phyloP scores from a whole-genome alignment of 2,888 invertebrate genomes.

The Harpalus rufipes region DNA sequence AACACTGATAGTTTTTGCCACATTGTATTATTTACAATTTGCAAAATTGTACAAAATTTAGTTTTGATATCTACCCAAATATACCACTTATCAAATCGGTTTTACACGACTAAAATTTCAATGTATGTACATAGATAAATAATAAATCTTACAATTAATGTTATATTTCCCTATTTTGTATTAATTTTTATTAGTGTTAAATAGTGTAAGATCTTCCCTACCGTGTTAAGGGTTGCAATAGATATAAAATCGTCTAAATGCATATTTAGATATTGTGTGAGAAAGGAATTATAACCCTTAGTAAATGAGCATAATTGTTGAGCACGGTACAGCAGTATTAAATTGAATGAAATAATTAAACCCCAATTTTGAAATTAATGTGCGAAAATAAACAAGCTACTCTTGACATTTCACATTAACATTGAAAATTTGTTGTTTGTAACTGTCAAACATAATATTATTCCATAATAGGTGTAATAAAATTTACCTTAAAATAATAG shows the following conservation, averaged over 20 bases:
- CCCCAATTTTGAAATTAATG: conserved; percentile 20
- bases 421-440: conserved; percentile 13
- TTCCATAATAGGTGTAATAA: not conserved
- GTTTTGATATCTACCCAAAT: too few species aligned
- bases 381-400: not conserved
- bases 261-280: not conserved
- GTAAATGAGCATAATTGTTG: not conserved
- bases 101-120: too few species aligned
- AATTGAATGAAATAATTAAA: conserved; percentile 7
- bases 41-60: too few species aligned
- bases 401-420: conserved; percentile 17
- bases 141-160: too few species aligned
- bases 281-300: not conserved
- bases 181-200: not conserved
- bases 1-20: too few species aligned
- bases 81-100: too few species aligned
- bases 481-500: not conserved
- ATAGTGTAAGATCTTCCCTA: not conserved
- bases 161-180: too few species aligned
- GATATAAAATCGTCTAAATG: not conserved
- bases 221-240: not conserved
- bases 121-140: too few species aligned
- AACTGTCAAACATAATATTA: conserved; percentile 21
- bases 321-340: not conserved
- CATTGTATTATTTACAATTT: too few species aligned